Conservation (phyloP, 2,888 invertebrate genomes). For the Carcina quercana region DNA sequence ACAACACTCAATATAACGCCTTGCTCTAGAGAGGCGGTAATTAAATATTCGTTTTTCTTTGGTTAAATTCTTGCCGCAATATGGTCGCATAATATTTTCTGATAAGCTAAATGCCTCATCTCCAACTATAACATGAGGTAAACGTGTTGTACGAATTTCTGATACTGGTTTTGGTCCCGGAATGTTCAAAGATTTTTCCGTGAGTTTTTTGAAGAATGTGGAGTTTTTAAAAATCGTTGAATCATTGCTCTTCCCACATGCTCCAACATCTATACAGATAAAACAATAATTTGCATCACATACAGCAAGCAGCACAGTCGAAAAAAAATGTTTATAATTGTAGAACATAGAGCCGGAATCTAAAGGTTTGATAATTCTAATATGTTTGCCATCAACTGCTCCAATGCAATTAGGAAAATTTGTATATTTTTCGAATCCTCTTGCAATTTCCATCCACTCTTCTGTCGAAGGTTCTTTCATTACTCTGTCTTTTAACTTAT, state of each 20-base stretch:
- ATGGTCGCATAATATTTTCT: neutral
- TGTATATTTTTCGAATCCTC: constrained; percentile 7
- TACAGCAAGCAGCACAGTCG: constrained; percentile 5
- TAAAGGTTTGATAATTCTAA: neutral
- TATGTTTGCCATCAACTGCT: neutral
- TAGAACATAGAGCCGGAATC: neutral
- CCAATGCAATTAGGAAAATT: constrained; percentile 2
- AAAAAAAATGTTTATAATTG: constrained; percentile 1
- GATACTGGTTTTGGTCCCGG: no score
- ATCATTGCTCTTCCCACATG: constrained; percentile 8
- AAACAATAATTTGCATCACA: constrained; percentile 13
- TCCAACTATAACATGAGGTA: constrained; percentile 5
- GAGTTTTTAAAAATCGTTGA: constrained; percentile 10
- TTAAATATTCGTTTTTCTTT: neutral
- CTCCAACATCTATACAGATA: constrained; percentile 7
- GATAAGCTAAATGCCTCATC: constrained; percentile 1
- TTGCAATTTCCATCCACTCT: constrained; percentile 10
- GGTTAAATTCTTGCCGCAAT: neutral
- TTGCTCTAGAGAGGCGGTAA: constrained; percentile 7
- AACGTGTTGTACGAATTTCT: no score
- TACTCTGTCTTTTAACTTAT: constrained; percentile 2
- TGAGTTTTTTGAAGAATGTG: constrained; percentile 11
- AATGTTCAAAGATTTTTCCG: neutral
- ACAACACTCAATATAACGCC: constrained; percentile 10
- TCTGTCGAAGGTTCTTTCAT: constrained; percentile 8